A percentile compares a stretch with the other conserved stretches of the same genome.
Conservation (phyloP, 2,797 vertebrate genomes). For the Holocentrus rufus region DNA sequence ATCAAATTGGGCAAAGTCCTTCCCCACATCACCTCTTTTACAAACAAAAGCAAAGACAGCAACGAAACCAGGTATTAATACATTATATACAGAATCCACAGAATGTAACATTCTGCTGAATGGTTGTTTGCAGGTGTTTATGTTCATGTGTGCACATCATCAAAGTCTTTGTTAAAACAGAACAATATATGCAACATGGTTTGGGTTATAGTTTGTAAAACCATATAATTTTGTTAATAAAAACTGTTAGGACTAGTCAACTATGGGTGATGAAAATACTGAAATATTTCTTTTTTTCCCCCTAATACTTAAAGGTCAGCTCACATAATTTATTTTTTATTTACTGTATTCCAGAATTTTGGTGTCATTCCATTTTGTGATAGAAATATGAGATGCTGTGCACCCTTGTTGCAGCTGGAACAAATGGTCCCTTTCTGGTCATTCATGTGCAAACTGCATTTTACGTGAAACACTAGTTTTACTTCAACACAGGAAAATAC, state of each 20-base stretch:
- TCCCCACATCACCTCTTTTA: conserved; percentile 52
- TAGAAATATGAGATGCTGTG: conserved; percentile 18
- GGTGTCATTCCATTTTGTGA: conserved; percentile 6
- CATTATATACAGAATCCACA: conserved; percentile 62
- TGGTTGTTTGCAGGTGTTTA: conserved; percentile 10
- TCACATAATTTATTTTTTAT: conserved; percentile 1
- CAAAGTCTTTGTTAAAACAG: conserved; percentile 23
- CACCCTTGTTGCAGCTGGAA: background rate
- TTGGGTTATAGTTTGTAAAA: conserved; percentile 17
- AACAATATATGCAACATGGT: conserved; percentile 23
- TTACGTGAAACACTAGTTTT: conserved; percentile 8
- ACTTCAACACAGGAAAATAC: conserved; percentile 15
- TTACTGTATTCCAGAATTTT: conserved; percentile 10
- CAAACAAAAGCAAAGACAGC: conserved; percentile 71
- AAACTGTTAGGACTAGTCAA: conserved; percentile 18
- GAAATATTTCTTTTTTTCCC: background rate
- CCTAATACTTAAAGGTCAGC: background rate
- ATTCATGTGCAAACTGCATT: conserved; percentile 2
- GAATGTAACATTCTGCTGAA: conserved; percentile 34
- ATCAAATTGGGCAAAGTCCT: conserved; percentile 23
- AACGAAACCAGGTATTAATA: conserved; percentile 60
- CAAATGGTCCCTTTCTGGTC: background rate
- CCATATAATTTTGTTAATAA: conserved; percentile 12
- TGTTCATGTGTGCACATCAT: conserved; percentile 17
- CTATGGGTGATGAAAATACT: conserved; percentile 24